phyloP scores from a whole-genome alignment of 2,113 vertebrate genomes.

The Eonycteris spelaea region DNA sequence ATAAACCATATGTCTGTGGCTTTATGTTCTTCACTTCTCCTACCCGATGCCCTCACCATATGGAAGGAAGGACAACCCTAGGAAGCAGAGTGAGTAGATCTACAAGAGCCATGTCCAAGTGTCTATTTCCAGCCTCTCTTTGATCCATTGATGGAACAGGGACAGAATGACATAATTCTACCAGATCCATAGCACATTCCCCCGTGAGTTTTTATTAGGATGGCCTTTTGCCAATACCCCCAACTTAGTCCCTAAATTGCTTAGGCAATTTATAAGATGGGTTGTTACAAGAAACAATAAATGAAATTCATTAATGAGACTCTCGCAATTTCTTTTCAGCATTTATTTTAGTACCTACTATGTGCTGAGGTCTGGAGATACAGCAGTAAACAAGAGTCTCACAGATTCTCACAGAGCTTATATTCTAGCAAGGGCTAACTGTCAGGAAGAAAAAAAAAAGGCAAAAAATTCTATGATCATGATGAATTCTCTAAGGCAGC shows the following conservation, averaged over 20 bases:
- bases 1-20: background rate
- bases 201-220: background rate
- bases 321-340: background rate
- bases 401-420: background rate
- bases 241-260: background rate
- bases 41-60: background rate
- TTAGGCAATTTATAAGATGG: background rate
- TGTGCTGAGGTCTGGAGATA: background rate
- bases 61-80: background rate
- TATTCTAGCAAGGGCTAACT: background rate
- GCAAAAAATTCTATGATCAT: background rate
- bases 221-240: background rate
- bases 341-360: background rate
- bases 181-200: too few species aligned
- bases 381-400: background rate
- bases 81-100: background rate
- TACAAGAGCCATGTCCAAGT: background rate
- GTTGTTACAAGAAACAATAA: background rate
- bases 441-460: background rate
- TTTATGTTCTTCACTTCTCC: background rate
- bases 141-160: background rate
- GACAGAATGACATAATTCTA: background rate
- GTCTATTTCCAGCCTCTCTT: background rate
- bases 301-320: background rate
- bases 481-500: background rate